These are phyloP conservation scores for Micrasema minimum DNA, from an alignment of 1,140 invertebrate genomes.

Conservation along the genomic window DNA sequence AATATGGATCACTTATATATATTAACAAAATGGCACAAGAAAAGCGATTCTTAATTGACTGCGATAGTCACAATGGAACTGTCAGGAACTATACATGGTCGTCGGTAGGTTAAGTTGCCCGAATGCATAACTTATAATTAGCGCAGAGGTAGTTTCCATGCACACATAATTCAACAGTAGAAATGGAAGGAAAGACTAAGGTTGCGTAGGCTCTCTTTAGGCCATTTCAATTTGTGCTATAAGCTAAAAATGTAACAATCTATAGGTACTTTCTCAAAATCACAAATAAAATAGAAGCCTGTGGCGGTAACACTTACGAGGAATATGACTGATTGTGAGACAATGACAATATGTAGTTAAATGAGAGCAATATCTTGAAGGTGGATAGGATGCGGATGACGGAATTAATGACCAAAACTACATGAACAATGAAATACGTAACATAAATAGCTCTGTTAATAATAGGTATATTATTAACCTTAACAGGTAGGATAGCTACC, in stretches of 20 bases:
- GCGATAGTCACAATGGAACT: too few species aligned
- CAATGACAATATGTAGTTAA: not conserved
- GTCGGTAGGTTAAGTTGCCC: too few species aligned
- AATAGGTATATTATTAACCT: slow-evolving; percentile 30
- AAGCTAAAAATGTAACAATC: slow-evolving; percentile 9
- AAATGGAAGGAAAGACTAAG: not conserved
- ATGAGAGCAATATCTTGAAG: not conserved
- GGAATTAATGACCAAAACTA: slow-evolving; percentile 33
- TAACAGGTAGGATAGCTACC: slow-evolving; percentile 13
- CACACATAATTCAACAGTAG: not conserved
- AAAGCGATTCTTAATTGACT: too few species aligned
- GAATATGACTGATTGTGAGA: not conserved
- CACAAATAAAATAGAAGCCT: slow-evolving; percentile 7
- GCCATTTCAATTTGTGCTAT: slow-evolving; percentile 28
- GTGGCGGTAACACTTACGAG: not conserved
- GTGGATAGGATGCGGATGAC: slow-evolving; percentile 16
- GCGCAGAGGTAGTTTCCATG: too few species aligned
- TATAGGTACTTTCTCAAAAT: not conserved
- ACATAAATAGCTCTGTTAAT: slow-evolving; percentile 30
- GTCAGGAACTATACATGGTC: too few species aligned
- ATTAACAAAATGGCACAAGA: too few species aligned
- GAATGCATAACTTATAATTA: too few species aligned
- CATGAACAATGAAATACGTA: slow-evolving; percentile 27
- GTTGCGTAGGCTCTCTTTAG: slow-evolving; percentile 1
- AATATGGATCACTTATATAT: too few species aligned